Percentiles rank a stretch among this genome's conserved stretches.
Conservation (phyloP, 2,797 vertebrate species). For the Gymnocypris eckloni region DNA sequence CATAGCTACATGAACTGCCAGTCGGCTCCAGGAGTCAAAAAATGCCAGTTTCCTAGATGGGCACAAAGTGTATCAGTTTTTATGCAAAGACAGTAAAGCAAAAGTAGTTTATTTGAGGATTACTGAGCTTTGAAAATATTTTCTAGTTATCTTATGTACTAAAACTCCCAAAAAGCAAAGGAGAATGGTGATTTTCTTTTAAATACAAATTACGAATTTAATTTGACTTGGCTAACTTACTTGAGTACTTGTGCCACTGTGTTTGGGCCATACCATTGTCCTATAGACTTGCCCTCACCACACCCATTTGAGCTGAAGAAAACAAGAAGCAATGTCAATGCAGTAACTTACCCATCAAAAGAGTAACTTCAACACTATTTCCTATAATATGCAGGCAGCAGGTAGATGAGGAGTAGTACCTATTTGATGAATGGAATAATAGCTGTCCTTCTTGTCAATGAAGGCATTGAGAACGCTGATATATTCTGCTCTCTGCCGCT, state of each 20-base stretch:
- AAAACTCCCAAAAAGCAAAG: not conserved
- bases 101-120: not conserved
- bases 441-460: constrained; percentile 97
- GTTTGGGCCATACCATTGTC: constrained; percentile 99
- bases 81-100: not conserved
- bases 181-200: not conserved
- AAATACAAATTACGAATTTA: not conserved
- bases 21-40: constrained; percentile 94
- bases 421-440: constrained; percentile 99
- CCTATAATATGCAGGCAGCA: not conserved
- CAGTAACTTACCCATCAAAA: not conserved
- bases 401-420: constrained; percentile 75
- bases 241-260: constrained; percentile 98
- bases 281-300: constrained; percentile 98
- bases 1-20: constrained; percentile 98
- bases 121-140: not conserved
- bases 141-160: not conserved
- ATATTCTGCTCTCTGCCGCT: constrained; percentile 88
- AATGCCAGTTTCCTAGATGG: constrained; percentile 90
- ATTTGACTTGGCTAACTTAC: constrained; percentile 76
- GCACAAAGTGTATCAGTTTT: constrained; percentile 5
- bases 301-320: constrained; percentile 96
- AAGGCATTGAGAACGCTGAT: constrained; percentile 92
- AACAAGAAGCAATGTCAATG: constrained; percentile 37
- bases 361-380: not conserved